phyloP scores from a whole-genome alignment of 2,113 vertebrate genomes.

The Bufo gargarizans region DNA sequence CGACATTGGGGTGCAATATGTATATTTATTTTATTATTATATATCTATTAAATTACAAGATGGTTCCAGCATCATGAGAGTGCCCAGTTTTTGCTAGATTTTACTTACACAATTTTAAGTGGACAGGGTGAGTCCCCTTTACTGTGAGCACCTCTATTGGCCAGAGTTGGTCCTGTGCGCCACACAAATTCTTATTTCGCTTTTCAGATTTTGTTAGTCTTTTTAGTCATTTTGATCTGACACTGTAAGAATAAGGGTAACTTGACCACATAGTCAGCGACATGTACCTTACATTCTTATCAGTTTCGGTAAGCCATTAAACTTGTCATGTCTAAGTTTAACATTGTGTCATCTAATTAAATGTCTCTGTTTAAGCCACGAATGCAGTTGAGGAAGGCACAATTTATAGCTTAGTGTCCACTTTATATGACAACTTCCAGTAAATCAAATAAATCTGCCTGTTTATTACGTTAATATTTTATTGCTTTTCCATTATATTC shows the following conservation, averaged over 20 bases:
- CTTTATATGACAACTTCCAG: constrained; percentile 10
- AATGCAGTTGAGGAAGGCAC: background rate
- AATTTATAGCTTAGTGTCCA: constrained; percentile 19
- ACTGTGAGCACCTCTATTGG: too few relatives aligned
- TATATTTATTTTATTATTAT: too few relatives aligned
- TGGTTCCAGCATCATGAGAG: too few relatives aligned
- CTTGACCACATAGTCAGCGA: background rate
- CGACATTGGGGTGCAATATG: too few relatives aligned
- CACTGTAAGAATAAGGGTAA: background rate
- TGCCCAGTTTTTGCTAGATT: too few relatives aligned
- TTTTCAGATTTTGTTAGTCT: too few relatives aligned
- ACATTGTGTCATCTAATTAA: background rate
- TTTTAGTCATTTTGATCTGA: background rate
- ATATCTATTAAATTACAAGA: too few relatives aligned
- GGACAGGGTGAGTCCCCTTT: too few relatives aligned
- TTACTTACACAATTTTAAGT: too few relatives aligned
- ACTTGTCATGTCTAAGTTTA: background rate
- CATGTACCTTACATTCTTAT: background rate
- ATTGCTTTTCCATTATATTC: constrained; percentile 7
- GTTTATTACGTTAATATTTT: constrained; percentile 20
- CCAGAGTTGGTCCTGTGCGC: too few relatives aligned
- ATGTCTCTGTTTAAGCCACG: background rate
- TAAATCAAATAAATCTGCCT: constrained; percentile 10
- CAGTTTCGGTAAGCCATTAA: background rate
- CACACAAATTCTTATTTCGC: too few relatives aligned